A percentile compares a stretch with the other conserved stretches of the same genome.
These are phyloP conservation scores for Baryphthengus martii DNA, from an alignment of 2,113 vertebrate species.

Conservation along the genomic window DNA sequence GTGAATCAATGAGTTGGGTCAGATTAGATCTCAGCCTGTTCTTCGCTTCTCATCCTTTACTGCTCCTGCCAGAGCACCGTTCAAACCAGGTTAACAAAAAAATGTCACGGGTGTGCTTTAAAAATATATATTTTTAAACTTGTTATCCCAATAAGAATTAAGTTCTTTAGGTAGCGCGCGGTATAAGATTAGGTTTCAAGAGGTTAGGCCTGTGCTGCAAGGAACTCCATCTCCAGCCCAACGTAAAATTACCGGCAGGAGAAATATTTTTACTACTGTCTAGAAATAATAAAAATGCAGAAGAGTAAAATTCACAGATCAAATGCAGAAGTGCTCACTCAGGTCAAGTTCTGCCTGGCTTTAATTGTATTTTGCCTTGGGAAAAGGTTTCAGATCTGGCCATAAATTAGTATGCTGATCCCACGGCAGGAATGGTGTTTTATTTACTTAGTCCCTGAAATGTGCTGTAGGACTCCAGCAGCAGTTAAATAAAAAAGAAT, in stretches of 20 bases:
- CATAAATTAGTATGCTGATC: conserved; percentile 40
- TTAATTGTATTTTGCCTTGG: conserved; percentile 62
- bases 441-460: conserved; percentile 64
- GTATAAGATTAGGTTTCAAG: conserved; percentile 28
- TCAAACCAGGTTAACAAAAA: conserved; percentile 52
- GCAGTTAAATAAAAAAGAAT: conserved; percentile 4
- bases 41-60: conserved; percentile 33
- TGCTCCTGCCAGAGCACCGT: conserved; percentile 7
- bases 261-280: conserved; percentile 5
- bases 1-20: conserved; percentile 67
- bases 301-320: conserved; percentile 45
- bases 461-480: conserved; percentile 8
- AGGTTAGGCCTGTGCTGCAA: conserved; percentile 30
- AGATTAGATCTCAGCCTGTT: conserved; percentile 63
- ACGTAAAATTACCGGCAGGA: conserved; percentile 30
- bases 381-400: conserved; percentile 52
- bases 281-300: conserved; percentile 36
- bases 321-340: conserved; percentile 31
- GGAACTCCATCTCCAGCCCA: conserved; percentile 31
- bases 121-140: conserved; percentile 50
- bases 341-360: conserved; percentile 41
- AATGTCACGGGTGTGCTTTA: conserved; percentile 45
- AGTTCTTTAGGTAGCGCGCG: conserved; percentile 12
- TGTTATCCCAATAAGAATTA: conserved; percentile 51
- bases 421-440: not conserved